Evolutionary conservation across 1,140 invertebrate species (phyloP).

Genomic region (Achroia grisella): DNA sequence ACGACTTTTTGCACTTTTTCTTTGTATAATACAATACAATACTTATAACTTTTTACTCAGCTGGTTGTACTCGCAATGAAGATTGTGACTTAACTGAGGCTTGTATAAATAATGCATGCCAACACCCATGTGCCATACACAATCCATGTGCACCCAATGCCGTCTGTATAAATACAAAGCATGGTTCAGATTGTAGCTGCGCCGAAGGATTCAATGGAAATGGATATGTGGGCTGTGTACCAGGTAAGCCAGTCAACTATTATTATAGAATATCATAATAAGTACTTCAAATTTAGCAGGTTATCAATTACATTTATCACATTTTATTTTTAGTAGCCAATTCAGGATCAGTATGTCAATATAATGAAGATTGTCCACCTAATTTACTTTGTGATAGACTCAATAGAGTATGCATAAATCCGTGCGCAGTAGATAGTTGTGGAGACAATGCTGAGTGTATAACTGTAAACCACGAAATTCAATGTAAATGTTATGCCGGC

Average conservation of each 20-base stretch:
- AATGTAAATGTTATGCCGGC: conserved; percentile 85
- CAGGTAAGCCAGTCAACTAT: conserved; percentile 74
- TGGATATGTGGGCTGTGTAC: conserved; percentile 84
- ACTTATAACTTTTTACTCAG: conserved; percentile 76
- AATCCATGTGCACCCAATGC: conserved; percentile 89
- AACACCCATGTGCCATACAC: conserved; percentile 86
- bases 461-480: conserved; percentile 83
- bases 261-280: background rate
- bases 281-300: conserved; percentile 3
- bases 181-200: conserved; percentile 89
- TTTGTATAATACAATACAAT: conserved; percentile 2
- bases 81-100: conserved; percentile 87
- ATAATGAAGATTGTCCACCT: conserved; percentile 91
- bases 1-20: background rate
- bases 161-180: conserved; percentile 91
- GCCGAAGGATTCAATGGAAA: conserved; percentile 90
- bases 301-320: background rate
- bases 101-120: conserved; percentile 86
- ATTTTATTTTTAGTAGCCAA: conserved; percentile 74
- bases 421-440: conserved; percentile 87
- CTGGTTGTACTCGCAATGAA: conserved; percentile 85
- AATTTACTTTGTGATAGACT: conserved; percentile 86
- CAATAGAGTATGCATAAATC: conserved; percentile 87
- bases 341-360: conserved; percentile 85
- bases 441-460: conserved; percentile 89